These are phyloP conservation scores for Schizaphis graminum DNA, from an alignment of 2,888 invertebrate genomes.

Conservation along the genomic window DNA sequence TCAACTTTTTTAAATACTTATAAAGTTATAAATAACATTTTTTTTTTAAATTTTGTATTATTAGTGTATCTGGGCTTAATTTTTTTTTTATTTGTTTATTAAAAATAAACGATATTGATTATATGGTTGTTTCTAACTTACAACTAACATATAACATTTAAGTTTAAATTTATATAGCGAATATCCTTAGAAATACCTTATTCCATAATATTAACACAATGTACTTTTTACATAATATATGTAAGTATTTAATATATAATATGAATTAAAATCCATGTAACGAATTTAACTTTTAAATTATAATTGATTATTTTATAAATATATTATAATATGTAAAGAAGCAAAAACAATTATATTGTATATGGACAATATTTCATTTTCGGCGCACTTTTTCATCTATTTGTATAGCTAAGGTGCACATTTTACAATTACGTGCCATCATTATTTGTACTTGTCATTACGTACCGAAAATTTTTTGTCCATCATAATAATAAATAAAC, in stretches of 20 bases:
- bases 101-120: background rate
- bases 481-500: background rate
- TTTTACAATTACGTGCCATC: background rate
- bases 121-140: background rate
- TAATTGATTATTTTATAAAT: background rate
- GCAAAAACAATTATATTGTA: background rate
- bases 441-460: background rate
- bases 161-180: background rate
- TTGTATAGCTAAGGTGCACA: background rate
- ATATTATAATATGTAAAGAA: background rate
- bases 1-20: background rate
- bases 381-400: background rate
- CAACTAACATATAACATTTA: background rate
- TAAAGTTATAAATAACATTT: background rate
- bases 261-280: background rate
- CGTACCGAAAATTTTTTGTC: background rate
- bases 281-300: background rate
- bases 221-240: too few species aligned
- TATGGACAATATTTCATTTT: background rate
- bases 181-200: background rate
- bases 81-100: background rate
- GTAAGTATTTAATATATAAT: too few species aligned
- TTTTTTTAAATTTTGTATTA: background rate
- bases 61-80: background rate
- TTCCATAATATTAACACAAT: background rate